Percentiles rank a stretch among this genome's conserved stretches.
These are phyloP conservation scores for Bombus vancouverensis DNA, from an alignment of 1,140 invertebrate species.

Conservation along the genomic window DNA sequence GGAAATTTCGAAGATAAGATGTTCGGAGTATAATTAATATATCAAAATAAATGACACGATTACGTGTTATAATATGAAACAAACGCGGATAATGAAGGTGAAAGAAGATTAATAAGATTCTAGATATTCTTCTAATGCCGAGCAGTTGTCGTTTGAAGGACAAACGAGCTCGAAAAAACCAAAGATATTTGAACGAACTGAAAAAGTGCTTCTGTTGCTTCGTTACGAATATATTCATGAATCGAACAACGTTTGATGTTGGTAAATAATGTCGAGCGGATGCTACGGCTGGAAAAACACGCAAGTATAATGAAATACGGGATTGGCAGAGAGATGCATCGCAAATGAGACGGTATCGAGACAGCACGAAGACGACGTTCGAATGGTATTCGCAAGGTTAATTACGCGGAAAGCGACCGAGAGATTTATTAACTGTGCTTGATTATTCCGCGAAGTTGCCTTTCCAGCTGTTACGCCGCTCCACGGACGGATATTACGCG, in stretches of 20 bases:
- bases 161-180: not conserved
- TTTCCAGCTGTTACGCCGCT: conserved; percentile 10
- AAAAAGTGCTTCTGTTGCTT: not conserved
- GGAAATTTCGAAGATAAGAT: not conserved
- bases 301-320: not conserved
- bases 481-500: conserved; percentile 31
- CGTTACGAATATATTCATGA: not conserved
- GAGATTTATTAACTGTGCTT: conserved; percentile 39
- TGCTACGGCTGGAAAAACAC: not conserved
- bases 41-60: no score
- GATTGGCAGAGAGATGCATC: not conserved
- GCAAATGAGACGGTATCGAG: not conserved
- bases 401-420: conserved; percentile 23
- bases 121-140: not conserved
- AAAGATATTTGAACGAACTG: not conserved
- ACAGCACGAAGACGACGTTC: not conserved
- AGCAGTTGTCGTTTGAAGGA: not conserved
- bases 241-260: no score
- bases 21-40: not conserved
- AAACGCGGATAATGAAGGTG: no score
- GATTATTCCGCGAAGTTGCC: conserved; percentile 29
- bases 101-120: no score
- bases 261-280: not conserved
- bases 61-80: no score
- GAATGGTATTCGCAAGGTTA: conserved; percentile 33